Evolutionary conservation across 2,888 invertebrate genomes (phyloP).

Genomic region (Diploptera punctata): DNA sequence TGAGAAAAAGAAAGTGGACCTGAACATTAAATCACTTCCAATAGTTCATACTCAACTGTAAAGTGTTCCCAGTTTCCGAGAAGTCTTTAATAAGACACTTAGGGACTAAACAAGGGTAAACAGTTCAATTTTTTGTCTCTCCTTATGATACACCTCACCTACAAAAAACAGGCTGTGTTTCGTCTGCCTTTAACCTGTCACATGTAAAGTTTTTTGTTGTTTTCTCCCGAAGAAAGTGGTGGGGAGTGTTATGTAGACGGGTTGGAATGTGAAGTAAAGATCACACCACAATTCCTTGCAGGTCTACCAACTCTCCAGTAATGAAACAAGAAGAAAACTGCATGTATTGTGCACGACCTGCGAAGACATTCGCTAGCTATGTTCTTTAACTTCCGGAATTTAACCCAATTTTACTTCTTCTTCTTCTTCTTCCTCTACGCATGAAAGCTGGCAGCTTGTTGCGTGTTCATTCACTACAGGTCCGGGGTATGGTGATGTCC

Average conservation of each 20-base stretch:
- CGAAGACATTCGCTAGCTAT: background rate
- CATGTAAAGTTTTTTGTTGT: background rate
- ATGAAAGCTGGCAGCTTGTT: too few species aligned
- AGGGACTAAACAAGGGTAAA: background rate
- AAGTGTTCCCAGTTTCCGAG: too few species aligned
- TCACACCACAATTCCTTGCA: slow-evolving; percentile 13
- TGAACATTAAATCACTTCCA: too few species aligned
- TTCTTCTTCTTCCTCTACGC: too few species aligned
- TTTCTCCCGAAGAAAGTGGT: background rate
- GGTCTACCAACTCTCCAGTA: slow-evolving; percentile 12
- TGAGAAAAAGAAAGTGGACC: too few species aligned
- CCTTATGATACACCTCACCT: background rate
- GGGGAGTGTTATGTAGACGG: slow-evolving; percentile 16
- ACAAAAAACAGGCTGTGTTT: background rate
- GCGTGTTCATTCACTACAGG: too few species aligned
- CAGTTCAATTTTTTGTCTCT: background rate
- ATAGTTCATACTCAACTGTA: too few species aligned
- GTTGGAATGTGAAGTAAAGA: slow-evolving; percentile 9
- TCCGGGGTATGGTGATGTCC: too few species aligned
- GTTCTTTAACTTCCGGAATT: background rate
- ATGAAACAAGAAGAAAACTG: background rate
- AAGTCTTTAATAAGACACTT: too few species aligned
- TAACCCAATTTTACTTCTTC: background rate
- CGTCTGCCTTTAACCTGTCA: slow-evolving; percentile 4
- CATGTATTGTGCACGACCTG: background rate